A percentile compares a stretch with the other conserved stretches of the same genome.
Evolutionary conservation across 2,888 invertebrate species (phyloP).

Genomic region (Hypolimnas misippus): DNA sequence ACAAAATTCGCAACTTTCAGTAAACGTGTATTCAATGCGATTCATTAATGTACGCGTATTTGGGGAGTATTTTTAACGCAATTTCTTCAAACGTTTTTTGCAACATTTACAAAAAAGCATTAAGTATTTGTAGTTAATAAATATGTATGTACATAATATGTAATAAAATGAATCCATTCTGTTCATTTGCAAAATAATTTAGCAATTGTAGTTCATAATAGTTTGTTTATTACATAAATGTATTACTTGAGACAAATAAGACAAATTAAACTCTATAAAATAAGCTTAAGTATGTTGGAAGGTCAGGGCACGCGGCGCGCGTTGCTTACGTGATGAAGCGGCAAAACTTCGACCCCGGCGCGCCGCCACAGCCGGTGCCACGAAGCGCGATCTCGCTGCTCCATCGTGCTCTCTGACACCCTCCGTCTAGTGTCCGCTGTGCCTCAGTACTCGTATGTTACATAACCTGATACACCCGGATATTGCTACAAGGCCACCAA

Average conservation of each 20-base stretch:
- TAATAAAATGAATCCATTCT: too few relatives aligned
- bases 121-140: background rate
- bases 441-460: constrained; percentile 57
- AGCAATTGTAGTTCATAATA: too few relatives aligned
- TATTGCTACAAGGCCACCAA: constrained; percentile 67
- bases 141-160: too few relatives aligned
- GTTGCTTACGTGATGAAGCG: constrained; percentile 21
- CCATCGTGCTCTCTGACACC: constrained; percentile 24
- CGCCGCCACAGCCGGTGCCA: constrained; percentile 35
- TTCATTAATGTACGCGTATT: constrained; percentile 1
- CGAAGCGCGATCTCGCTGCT: constrained; percentile 31
- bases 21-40: background rate
- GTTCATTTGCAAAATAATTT: too few relatives aligned
- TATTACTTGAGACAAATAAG: background rate
- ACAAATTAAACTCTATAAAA: constrained; percentile 23
- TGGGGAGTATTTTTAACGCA: background rate
- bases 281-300: constrained; percentile 34
- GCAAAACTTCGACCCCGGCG: constrained; percentile 11
- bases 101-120: background rate
- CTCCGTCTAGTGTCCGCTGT: constrained; percentile 43
- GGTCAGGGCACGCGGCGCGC: constrained; percentile 33
- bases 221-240: background rate
- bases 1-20: constrained; percentile 25
- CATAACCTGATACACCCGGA: constrained; percentile 74
- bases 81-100: background rate